phyloP scores from a whole-genome alignment of 2,888 invertebrate species.

The Caenorhabditis imperialis region DNA sequence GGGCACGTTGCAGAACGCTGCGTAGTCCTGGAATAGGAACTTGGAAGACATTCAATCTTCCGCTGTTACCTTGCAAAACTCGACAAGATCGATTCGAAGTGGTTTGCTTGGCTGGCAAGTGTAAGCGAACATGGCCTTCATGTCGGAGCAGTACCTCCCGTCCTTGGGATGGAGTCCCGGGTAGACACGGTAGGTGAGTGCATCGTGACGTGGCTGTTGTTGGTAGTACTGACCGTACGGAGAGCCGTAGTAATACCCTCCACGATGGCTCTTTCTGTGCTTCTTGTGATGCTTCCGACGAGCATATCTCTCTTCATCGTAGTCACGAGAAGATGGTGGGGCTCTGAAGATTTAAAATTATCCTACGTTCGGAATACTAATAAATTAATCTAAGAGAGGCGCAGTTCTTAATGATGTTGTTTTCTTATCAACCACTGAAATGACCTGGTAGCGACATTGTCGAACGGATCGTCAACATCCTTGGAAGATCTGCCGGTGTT shows the following conservation, averaged over 20 bases:
- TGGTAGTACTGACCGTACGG: constrained; percentile 40
- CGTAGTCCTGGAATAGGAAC: constrained; percentile 63
- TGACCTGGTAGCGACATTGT: constrained; percentile 34
- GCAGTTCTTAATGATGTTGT: not conserved
- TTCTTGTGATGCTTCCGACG: constrained; percentile 39
- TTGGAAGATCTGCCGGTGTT: constrained; percentile 21
- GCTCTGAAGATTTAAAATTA: constrained; percentile 23
- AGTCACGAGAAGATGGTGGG: constrained; percentile 32
- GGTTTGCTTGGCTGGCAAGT: constrained; percentile 73
- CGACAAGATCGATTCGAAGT: constrained; percentile 70
- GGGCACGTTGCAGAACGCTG: constrained; percentile 66
- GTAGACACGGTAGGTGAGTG: constrained; percentile 46
- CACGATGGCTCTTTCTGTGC: constrained; percentile 23
- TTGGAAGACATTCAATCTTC: no score
- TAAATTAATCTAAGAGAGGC: not conserved
- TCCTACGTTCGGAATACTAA: not conserved
- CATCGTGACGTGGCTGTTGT: constrained; percentile 28
- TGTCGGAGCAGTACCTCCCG: constrained; percentile 61
- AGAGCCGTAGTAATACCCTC: constrained; percentile 25
- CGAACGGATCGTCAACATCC: constrained; percentile 37
- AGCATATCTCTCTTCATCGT: constrained; percentile 23
- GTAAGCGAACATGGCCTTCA: constrained; percentile 68
- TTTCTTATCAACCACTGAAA: no score
- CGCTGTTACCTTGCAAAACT: constrained; percentile 68
- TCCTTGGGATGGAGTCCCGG: constrained; percentile 62